Evolutionary conservation across 2,113 vertebrate genomes (phyloP), one percentile per base, ranked within the genome.

Genomic region (Spea bombifrons): DNA sequence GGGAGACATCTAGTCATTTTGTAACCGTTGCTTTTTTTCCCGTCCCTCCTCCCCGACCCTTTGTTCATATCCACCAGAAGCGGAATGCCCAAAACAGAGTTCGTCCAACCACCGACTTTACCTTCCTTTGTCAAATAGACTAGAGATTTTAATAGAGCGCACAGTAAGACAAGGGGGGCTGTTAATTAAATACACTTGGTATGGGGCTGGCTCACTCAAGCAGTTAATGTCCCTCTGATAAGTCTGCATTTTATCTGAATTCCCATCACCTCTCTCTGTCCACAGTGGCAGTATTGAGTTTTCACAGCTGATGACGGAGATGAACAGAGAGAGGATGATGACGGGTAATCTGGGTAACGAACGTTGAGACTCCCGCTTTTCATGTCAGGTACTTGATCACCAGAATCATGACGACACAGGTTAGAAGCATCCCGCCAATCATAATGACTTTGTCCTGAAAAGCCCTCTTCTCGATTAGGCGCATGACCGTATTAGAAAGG

Each of bases 371-470:
- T 15, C 43, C 50, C 55, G 30, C 13, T 2, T 61, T 78, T 99
- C 95, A 99, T 78, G 93, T 95, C 83, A 99, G 90, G 81, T 99
- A 99, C 87, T 94, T 94, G 81, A 98, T 88, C 0, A 96, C 90
- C 0, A 98, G 90, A 82, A 98, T 94, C 90, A 99, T 96, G 84
- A 98, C 53, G 45, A 95, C 64, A 30, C 97, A 99, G 83, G 96
- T 98, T 50, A 97, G 13, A 67, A 98, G 82, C 95, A 99, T 99
- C 5, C 97, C 97, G 6, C 94, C 96, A 0, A 98, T 92, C 97
- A 99, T 97, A 84, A 99, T 94, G 88, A 95, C 94, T 87, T 97
- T 99, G 82, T 99, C 97, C 75, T 98, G 96, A 59, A 95, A 95
- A 69, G 96, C 97, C 83, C 97, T 88, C 66, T 96, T 96, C 86